A percentile compares a stretch with the other conserved stretches of the same genome.
phyloP scores from a whole-genome alignment of 2,113 vertebrate genomes.

The Chascanopsetta lugubris region DNA sequence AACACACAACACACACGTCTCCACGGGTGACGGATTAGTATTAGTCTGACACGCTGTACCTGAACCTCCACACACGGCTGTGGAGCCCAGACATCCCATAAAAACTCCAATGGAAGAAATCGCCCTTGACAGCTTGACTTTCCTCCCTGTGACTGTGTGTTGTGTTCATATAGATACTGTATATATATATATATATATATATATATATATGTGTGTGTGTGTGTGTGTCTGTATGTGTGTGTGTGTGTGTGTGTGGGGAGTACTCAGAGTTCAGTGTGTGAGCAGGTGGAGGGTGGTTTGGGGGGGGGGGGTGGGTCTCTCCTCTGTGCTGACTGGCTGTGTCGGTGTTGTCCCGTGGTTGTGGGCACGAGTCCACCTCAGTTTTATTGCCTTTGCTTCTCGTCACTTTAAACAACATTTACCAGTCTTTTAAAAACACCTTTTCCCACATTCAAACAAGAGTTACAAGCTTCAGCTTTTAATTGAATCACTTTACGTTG shows the following conservation, averaged over 20 bases:
- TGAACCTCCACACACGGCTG: slow-evolving; percentile 65
- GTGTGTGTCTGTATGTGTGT: no score
- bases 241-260: no score
- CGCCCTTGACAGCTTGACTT: slow-evolving; percentile 50
- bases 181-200: no score
- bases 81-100: slow-evolving; percentile 53
- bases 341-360: slow-evolving; percentile 49
- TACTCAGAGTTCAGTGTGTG: no score
- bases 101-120: slow-evolving; percentile 67
- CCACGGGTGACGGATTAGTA: slow-evolving; percentile 75
- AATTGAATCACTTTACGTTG: slow-evolving; percentile 68
- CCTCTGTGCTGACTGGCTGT: slow-evolving; percentile 48
- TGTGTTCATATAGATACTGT: slow-evolving; percentile 22
- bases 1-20: slow-evolving; percentile 63
- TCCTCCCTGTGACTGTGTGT: slow-evolving; percentile 26
- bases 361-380: slow-evolving; percentile 48
- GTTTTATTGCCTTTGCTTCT: slow-evolving; percentile 67
- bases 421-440: slow-evolving; percentile 57
- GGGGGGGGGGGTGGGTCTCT: not conserved
- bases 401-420: slow-evolving; percentile 63
- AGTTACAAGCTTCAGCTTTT: slow-evolving; percentile 59
- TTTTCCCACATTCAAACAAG: slow-evolving; percentile 59
- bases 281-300: no score
- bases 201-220: no score
- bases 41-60: slow-evolving; percentile 57